Evolutionary conservation across 2,797 vertebrate species (phyloP), one percentile per base, ranked within the genome.

Genomic region (Alca torda): DNA sequence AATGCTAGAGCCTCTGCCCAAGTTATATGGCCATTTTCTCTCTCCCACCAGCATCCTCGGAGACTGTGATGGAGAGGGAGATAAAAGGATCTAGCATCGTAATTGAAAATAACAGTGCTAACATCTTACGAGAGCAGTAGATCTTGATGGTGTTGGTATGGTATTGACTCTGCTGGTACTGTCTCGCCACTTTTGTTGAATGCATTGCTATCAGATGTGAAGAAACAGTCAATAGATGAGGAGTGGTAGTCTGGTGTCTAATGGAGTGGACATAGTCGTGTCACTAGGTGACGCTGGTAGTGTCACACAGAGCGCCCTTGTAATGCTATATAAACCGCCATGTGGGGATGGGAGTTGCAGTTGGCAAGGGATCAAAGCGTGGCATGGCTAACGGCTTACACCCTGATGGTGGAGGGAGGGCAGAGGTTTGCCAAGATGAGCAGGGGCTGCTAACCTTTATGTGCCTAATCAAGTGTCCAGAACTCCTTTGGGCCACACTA

Each of bases 241-340:
- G 28, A 87, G 12, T 16, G 57, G 50, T 39, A 43, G n/a, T 35
- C 33, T 68, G 30, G 37, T 83, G 50, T 69, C 63, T 86, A 16
- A 17, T 3, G 57, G 86, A 72, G 41, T 63, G 35, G 31, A 84
- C 2, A 0, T 10, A n/a, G 72, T 11, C 8, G 3, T 83, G 59
- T 77, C 53, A 21, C 70, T 57, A 13, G 23, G 60, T 77, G 88
- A 77, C 1, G 4, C 63, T 70, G 78, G 48, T 68, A 48, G 78
- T 48, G 43, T 60, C 87, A 54, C 33, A 18, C 39, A 39, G 24
- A 45, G 35, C 4, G 3, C 67, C 67, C 33, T 78, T 57, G 67
- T 67, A 50, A 25, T 0, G 2, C 72, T 50, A 4, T 21, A 7
- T 54, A 24, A 80, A 46, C 46, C 0, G 0, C 65, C 31, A 2